Conservation (phyloP, 2,113 vertebrate genomes). For the Eleginops maclovinus region DNA sequence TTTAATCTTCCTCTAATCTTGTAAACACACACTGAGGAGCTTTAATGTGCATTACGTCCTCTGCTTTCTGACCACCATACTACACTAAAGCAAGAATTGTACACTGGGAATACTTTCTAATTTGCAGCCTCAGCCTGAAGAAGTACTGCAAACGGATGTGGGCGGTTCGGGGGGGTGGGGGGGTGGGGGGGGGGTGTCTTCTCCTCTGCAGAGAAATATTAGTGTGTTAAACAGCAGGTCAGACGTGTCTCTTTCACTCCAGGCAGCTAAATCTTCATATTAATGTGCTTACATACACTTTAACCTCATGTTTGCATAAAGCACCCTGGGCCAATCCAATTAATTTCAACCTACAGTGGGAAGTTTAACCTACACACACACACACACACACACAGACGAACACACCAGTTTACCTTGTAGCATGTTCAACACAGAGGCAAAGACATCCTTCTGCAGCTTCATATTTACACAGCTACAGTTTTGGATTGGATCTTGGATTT, state of each 20-base stretch:
- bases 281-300: conserved; percentile 55
- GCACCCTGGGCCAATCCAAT: conserved; percentile 25
- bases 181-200: not conserved
- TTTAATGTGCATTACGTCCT: conserved; percentile 6
- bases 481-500: not conserved
- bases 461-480: not conserved
- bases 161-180: not conserved
- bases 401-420: not conserved
- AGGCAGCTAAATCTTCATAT: conserved; percentile 37
- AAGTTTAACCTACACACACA: not conserved
- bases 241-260: conserved; percentile 34
- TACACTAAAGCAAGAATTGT: conserved; percentile 10
- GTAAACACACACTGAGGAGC: conserved; percentile 9
- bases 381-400: conserved; percentile 2
- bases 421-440: not conserved
- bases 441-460: not conserved
- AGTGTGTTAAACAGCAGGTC: conserved; percentile 38
- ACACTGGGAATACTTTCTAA: not conserved
- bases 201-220: conserved; percentile 1
- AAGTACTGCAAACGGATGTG: not conserved
- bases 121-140: conserved; percentile 30
- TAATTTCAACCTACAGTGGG: conserved; percentile 21
- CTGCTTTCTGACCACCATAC: conserved; percentile 15
- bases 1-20: conserved; percentile 12
- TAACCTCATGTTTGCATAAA: conserved; percentile 42